Percentiles rank a stretch among this genome's conserved stretches.
Evolutionary conservation across 2,113 vertebrate species (phyloP).

Genomic region (Leptocoma aspasia): DNA sequence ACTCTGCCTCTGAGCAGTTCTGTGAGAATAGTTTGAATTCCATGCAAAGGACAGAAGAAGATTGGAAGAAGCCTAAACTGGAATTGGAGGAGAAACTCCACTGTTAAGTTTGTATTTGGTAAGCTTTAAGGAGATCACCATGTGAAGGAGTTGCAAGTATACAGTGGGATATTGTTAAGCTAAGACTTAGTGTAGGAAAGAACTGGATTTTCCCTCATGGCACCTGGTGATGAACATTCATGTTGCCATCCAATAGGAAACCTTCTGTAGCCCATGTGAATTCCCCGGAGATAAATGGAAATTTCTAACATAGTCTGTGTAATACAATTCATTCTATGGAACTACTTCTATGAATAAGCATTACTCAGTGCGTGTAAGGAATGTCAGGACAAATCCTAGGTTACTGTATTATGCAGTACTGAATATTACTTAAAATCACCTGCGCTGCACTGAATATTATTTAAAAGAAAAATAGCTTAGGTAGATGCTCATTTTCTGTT

Average conservation of each 20-base stretch:
- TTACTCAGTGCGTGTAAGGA: slow-evolving; percentile 45
- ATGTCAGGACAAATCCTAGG: background rate
- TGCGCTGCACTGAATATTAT: background rate
- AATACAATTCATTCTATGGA: slow-evolving; percentile 29
- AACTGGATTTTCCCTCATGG: background rate
- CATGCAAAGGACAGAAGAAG: background rate
- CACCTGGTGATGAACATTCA: slow-evolving; percentile 9
- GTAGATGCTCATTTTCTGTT: background rate
- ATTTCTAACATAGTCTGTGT: slow-evolving; percentile 1
- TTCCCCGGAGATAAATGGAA: slow-evolving; percentile 48
- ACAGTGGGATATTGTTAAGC: background rate
- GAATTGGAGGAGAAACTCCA: background rate
- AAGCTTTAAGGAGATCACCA: background rate
- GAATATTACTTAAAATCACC: background rate
- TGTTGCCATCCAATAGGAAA: background rate
- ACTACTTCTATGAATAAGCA: slow-evolving; percentile 49
- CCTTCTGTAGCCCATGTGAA: slow-evolving; percentile 13
- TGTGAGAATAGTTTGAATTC: background rate
- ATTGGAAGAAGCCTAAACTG: background rate
- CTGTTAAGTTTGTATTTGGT: background rate
- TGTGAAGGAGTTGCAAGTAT: background rate
- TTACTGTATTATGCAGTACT: background rate
- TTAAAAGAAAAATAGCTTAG: background rate
- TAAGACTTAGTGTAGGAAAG: background rate
- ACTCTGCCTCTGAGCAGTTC: background rate